Percentiles rank a stretch among this genome's conserved stretches.
phyloP scores from a whole-genome alignment of 30 jellyfish, hydroid and myxozoan species.

The Aurelia sp. region DNA sequence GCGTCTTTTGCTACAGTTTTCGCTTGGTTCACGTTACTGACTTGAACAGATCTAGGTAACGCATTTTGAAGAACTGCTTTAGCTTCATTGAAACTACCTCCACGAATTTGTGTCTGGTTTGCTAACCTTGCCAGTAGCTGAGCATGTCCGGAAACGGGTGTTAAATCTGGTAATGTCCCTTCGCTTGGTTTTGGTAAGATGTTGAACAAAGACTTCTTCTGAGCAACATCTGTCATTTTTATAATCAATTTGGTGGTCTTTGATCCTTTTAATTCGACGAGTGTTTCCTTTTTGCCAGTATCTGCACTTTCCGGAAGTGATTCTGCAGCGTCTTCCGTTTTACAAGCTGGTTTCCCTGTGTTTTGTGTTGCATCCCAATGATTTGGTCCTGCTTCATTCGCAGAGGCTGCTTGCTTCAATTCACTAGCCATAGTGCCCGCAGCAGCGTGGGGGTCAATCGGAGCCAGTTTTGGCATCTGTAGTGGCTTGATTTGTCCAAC shows the following conservation, averaged over 20 bases:
- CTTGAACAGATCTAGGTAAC: too few species aligned
- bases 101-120: too few species aligned
- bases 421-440: not conserved
- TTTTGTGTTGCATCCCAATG: too few species aligned
- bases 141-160: not conserved
- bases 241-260: not conserved
- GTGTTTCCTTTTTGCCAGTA: too few species aligned
- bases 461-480: slow-evolving; percentile 24
- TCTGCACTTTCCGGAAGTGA: too few species aligned
- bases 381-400: too few species aligned
- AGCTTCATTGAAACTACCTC: too few species aligned
- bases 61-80: too few species aligned
- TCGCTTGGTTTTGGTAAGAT: not conserved
- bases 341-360: too few species aligned
- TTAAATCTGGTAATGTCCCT: not conserved
- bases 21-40: too few species aligned
- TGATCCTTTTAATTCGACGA: too few species aligned
- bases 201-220: not conserved
- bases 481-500: not conserved
- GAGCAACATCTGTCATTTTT: not conserved
- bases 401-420: not conserved
- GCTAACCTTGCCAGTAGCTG: not conserved
- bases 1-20: not conserved
- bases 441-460: not conserved
- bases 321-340: too few species aligned